Conservation (phyloP, 2,797 vertebrate species). For the Holocentrus rufus region DNA sequence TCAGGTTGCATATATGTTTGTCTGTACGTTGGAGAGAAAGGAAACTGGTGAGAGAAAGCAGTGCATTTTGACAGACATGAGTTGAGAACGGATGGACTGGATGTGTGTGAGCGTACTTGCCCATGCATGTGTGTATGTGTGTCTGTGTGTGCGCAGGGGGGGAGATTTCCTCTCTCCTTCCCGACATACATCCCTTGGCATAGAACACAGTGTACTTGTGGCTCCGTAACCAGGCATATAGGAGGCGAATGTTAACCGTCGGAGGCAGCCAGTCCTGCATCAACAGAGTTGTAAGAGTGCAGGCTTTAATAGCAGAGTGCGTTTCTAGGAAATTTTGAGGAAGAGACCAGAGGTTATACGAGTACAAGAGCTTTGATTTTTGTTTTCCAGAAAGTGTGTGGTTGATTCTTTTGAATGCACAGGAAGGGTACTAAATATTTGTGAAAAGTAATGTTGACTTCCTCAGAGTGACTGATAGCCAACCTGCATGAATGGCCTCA, state of each 20-base stretch:
- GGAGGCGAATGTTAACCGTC: constrained; percentile 28
- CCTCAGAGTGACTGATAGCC: constrained; percentile 11
- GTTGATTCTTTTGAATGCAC: not conserved
- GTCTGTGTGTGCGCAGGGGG: constrained; percentile 24
- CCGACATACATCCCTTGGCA: constrained; percentile 52
- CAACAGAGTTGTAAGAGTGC: not conserved
- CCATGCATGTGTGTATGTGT: constrained; percentile 9
- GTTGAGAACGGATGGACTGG: constrained; percentile 34
- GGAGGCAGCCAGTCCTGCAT: not conserved
- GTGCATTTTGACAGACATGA: constrained; percentile 32
- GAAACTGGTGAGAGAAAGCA: constrained; percentile 6
- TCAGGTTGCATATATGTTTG: constrained; percentile 37
- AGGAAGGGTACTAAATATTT: too few relatives aligned
- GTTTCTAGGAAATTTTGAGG: not conserved
- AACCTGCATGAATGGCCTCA: constrained; percentile 18
- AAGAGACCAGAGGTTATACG: not conserved
- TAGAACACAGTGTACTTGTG: constrained; percentile 65
- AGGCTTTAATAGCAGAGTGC: not conserved
- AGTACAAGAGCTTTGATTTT: not conserved
- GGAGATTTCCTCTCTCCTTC: constrained; percentile 61
- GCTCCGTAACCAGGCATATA: constrained; percentile 33
- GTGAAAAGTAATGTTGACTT: not conserved
- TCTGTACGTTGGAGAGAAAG: constrained; percentile 27
- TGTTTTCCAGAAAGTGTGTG: not conserved
- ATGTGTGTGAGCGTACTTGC: constrained; percentile 11